Percentiles rank a stretch among this genome's conserved stretches.
phyloP scores from a whole-genome alignment of 2,797 vertebrate species.

The Choloepus didactylus region DNA sequence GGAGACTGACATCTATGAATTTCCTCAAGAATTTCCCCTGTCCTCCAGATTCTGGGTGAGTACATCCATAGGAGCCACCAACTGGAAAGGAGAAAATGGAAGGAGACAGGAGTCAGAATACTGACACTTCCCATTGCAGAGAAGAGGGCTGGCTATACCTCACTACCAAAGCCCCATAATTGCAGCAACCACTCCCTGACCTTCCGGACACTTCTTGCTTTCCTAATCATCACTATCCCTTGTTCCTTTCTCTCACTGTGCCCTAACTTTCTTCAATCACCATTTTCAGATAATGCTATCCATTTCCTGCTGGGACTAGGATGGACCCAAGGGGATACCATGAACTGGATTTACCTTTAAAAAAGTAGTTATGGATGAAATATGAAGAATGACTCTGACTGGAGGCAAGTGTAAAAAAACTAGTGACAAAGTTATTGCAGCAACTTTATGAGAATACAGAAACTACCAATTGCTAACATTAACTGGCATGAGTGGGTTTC shows the following conservation, averaged over 20 bases:
- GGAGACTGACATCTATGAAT: not conserved
- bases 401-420: not conserved
- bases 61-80: not conserved
- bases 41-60: not conserved
- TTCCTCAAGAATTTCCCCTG: not conserved
- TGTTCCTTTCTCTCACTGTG: not conserved
- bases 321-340: not conserved
- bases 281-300: not conserved
- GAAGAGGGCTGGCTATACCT: not conserved
- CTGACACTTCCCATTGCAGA: not conserved
- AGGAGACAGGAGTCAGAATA: not conserved
- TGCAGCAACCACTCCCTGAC: not conserved
- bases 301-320: not conserved
- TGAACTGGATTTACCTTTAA: constrained; percentile 32
- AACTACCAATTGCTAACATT: not conserved
- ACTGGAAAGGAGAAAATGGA: not conserved
- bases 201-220: not conserved
- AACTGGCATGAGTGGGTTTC: constrained; percentile 24
- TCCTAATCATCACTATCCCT: not conserved
- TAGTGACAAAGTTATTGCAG: not conserved
- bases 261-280: constrained; percentile 13
- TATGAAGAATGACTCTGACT: not conserved
- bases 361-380: not conserved
- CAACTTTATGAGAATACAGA: not conserved
- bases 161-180: too few species aligned